A percentile compares a stretch with the other conserved stretches of the same genome.
Conservation (phyloP, 2,113 vertebrate species). For the Sinocyclocheilus anshuiensis region DNA sequence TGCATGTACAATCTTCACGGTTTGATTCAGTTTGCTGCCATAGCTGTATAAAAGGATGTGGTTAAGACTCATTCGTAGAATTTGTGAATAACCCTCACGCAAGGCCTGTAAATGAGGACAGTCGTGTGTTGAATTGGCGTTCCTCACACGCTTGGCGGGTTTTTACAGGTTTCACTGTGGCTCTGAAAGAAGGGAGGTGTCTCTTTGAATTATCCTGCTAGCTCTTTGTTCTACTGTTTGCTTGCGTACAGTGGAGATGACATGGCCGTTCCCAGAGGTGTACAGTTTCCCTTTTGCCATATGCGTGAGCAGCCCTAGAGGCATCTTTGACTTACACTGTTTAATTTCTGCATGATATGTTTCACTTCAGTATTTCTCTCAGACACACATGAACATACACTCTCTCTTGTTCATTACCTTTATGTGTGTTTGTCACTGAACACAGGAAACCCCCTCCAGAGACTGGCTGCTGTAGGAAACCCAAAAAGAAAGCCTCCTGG, state of each 20-base stretch:
- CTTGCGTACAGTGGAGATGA: conserved; percentile 12
- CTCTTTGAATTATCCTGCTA: conserved; percentile 17
- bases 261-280: conserved; percentile 49
- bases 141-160: neutral
- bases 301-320: neutral
- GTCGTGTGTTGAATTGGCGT: neutral
- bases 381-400: neutral
- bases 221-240: conserved; percentile 38
- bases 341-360: neutral
- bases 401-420: neutral
- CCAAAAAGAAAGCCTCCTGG: neutral
- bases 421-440: neutral
- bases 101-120: neutral
- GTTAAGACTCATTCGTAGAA: conserved; percentile 38
- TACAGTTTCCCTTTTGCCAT: conserved; percentile 41
- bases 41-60: conserved; percentile 32
- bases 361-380: neutral
- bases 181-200: conserved; percentile 5
- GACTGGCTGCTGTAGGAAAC: conserved; percentile 27
- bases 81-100: conserved; percentile 8
- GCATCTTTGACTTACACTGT: neutral
- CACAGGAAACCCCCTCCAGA: conserved; percentile 44
- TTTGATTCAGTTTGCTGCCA: neutral
- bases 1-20: neutral
- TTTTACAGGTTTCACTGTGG: conserved; percentile 10